Conservation (phyloP, 2,888 invertebrate genomes). For the Coelinius sp. region DNA sequence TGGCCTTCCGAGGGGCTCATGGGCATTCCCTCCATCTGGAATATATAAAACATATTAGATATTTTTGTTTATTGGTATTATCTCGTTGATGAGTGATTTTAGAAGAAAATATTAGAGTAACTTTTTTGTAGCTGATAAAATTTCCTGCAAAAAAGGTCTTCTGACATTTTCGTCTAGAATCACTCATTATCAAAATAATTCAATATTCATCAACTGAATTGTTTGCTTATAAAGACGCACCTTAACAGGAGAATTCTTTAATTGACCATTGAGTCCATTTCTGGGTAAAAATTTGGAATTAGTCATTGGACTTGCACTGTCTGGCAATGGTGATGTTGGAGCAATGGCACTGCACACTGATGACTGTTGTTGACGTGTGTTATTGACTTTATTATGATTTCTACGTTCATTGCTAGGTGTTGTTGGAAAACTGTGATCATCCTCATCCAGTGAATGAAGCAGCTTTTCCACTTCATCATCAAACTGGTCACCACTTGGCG, state of each 20-base stretch:
- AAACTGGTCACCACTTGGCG: conserved; percentile 79
- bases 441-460: conserved; percentile 84
- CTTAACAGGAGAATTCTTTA: conserved; percentile 64
- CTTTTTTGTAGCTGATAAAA: too few species aligned
- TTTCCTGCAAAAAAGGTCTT: too few species aligned
- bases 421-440: conserved; percentile 75
- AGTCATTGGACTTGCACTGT: conserved; percentile 64
- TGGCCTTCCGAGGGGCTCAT: conserved; percentile 51
- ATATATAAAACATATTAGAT: background rate
- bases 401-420: conserved; percentile 57
- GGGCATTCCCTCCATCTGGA: conserved; percentile 37
- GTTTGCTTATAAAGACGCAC: too few species aligned
- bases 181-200: too few species aligned
- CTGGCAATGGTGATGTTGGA: conserved; percentile 62
- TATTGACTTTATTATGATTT: conserved; percentile 19
- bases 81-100: too few species aligned
- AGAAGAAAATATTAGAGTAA: too few species aligned
- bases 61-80: too few species aligned
- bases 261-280: conserved; percentile 63
- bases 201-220: too few species aligned
- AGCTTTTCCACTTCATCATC: conserved; percentile 92
- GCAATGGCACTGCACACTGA: conserved; percentile 59
- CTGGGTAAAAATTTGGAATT: conserved; percentile 63
- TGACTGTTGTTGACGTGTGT: conserved; percentile 47
- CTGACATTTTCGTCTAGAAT: too few species aligned